Evolutionary conservation across 2,888 invertebrate species (phyloP).

Genomic region (Aphelenchoides bicaudatus): DNA sequence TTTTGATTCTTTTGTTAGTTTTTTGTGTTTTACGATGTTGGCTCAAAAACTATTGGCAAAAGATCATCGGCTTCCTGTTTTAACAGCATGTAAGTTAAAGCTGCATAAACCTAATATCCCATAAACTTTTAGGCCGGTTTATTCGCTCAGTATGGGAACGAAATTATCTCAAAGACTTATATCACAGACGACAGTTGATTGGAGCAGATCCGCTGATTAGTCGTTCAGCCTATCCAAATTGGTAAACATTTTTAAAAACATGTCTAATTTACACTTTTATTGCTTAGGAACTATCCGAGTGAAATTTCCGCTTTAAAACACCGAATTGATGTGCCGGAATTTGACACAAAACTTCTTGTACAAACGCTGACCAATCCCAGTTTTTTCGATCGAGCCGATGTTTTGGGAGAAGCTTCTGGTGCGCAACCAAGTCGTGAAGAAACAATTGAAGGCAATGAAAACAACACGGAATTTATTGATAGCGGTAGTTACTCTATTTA

Average conservation of each 20-base stretch:
- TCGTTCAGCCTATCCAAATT: constrained; percentile 54
- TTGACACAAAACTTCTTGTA: constrained; percentile 31
- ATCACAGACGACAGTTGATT: constrained; percentile 49
- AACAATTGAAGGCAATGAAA: too few species aligned
- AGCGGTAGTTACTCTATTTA: constrained; percentile 65
- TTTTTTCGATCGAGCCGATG: constrained; percentile 42
- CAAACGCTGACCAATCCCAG: constrained; percentile 48
- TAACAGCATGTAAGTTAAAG: constrained; percentile 1
- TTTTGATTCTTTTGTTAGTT: too few species aligned
- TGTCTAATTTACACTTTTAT: constrained; percentile 14
- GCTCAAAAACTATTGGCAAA: neutral
- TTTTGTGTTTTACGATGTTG: too few species aligned
- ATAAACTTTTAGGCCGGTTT: constrained; percentile 34
- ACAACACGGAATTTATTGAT: constrained; percentile 68
- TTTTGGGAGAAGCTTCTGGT: constrained; percentile 31
- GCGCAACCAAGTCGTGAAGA: constrained; percentile 33
- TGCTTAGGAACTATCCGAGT: constrained; percentile 53
- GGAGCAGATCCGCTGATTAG: constrained; percentile 51
- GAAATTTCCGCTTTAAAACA: constrained; percentile 56
- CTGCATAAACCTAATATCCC: too few species aligned
- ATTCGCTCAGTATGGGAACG: constrained; percentile 50
- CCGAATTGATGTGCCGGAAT: constrained; percentile 46
- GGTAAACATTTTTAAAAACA: constrained; percentile 34
- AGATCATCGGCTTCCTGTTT: neutral
- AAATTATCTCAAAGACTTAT: constrained; percentile 55